Percentiles rank a stretch among this genome's conserved stretches.
These are phyloP conservation scores for Agonopterix alstromeriana DNA, from an alignment of 2,888 invertebrate genomes.

Conservation along the genomic window DNA sequence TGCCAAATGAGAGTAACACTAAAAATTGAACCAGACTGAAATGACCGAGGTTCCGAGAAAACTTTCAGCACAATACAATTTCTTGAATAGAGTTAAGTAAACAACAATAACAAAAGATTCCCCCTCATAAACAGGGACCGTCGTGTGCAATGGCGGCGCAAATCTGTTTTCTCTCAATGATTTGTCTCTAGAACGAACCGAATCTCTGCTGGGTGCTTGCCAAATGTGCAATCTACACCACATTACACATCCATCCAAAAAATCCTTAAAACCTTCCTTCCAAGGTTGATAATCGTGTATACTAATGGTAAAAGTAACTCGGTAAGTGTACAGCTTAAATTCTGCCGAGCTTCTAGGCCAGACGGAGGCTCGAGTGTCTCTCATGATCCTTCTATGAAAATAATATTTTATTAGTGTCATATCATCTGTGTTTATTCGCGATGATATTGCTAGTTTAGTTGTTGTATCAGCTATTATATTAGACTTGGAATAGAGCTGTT, in stretches of 20 bases:
- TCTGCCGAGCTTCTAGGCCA: conserved; percentile 46
- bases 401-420: conserved; percentile 62
- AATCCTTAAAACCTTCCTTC: no score
- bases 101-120: conserved; percentile 56
- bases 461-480: neutral
- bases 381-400: conserved; percentile 61
- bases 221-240: conserved; percentile 60
- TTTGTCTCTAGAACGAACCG: conserved; percentile 66
- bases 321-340: conserved; percentile 54
- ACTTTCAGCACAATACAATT: neutral
- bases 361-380: conserved; percentile 43
- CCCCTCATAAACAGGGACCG: conserved; percentile 25
- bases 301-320: conserved; percentile 13
- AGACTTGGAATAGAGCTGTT: no score
- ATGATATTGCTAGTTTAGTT: conserved; percentile 10
- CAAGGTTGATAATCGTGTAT: no score
- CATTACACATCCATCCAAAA: neutral
- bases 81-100: conserved; percentile 16
- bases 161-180: conserved; percentile 73
- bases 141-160: conserved; percentile 54
- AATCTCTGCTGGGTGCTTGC: conserved; percentile 67
- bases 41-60: no score
- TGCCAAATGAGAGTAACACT: no score
- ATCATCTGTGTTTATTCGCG: conserved; percentile 36
- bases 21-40: no score